Evolutionary conservation across 1,140 invertebrate genomes (phyloP), one percentile per base, ranked within the genome.

Genomic region (Polypedilum pembai): DNA sequence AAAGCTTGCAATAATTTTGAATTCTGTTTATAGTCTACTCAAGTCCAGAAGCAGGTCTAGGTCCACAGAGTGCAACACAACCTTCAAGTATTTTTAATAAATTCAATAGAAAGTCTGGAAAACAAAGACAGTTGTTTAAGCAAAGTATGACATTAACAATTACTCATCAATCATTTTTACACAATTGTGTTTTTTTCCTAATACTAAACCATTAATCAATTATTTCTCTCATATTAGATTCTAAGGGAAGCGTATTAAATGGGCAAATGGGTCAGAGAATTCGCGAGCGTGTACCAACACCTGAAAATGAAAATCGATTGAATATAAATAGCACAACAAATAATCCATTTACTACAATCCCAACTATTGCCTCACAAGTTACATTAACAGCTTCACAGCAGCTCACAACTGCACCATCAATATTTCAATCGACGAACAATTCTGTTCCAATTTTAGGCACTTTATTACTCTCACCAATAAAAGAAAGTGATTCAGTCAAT

Each of bases 31-130:
- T 89, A 12, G 91, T 93, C 0, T 93, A 93, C 79, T 91, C 91
- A 15, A 92, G 89, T 78, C 91, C 91, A 0, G 91, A 92, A 79
- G 88, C 88, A 1, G 90, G 89, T 41, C 76, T 82, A 0, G 78
- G 80, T 72, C 79, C 78, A 8, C 79, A 78, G 40, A 80, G 82
- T 77, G 78, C 83, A 0, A 86, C 86, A 74, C 85, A 87, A 41
- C 93, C 93, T 81, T 90, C 91, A 82, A 92, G 90, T 0, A 83
- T 94, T 0, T 93, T 94, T 76, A 92, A 94, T 75, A 84, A 91
- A 76, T 83, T 94, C 0, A 90, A 91, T 33, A 85, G 92, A n/a
- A 91, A 91, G 77, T 93, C 92, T 8, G 83, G 90, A 65, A 87
- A 88, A 75, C 88, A 91, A 75, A 79, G 84, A 17, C 86, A 84